phyloP scores from a whole-genome alignment of 2,797 vertebrate genomes.

The Varecia variegata region DNA sequence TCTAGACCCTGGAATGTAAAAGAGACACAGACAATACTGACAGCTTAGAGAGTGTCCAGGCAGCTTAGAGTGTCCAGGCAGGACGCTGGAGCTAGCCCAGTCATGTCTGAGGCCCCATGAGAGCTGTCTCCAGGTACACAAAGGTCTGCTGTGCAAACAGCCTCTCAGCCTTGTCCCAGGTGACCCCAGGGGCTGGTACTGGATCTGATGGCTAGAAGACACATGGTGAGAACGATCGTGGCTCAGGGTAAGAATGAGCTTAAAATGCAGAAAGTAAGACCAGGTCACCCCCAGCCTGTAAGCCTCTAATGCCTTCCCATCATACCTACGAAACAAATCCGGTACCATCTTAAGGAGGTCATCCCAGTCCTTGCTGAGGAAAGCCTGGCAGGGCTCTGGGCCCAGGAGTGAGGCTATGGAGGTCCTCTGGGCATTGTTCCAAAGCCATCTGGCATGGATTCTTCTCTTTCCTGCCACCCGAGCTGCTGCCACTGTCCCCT shows the following conservation, averaged over 20 bases:
- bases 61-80: neutral
- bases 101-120: neutral
- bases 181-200: neutral
- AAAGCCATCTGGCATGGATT: neutral
- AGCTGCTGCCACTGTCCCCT: neutral
- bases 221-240: neutral
- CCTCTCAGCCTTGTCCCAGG: neutral
- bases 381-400: neutral
- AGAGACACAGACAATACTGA: neutral
- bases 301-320: neutral
- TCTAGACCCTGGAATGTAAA: neutral
- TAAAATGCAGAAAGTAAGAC: neutral
- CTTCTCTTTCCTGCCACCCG: neutral
- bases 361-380: neutral
- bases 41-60: neutral
- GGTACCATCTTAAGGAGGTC: conserved; percentile 50
- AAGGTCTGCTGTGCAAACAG: neutral
- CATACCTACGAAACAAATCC: neutral
- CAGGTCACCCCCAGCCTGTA: neutral
- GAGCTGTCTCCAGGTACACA: neutral
- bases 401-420: neutral
- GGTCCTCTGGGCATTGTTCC: neutral
- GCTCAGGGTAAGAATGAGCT: neutral
- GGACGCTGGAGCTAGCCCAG: neutral
- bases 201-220: neutral